Evolutionary conservation across 2,113 vertebrate genomes (phyloP), one percentile per base, ranked within the genome.

Genomic region (Lepidothrix coronata): DNA sequence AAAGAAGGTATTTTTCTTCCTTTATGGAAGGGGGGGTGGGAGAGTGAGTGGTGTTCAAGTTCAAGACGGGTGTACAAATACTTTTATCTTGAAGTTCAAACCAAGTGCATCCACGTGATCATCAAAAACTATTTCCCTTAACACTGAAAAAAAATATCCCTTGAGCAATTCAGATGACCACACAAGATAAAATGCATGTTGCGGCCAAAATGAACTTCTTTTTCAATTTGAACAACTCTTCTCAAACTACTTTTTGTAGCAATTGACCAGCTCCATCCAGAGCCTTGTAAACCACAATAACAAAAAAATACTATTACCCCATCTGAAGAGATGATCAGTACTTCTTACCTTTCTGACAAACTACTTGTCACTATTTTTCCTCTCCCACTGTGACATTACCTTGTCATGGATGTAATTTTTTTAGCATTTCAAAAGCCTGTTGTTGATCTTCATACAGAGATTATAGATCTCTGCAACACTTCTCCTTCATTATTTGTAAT

Each of bases 401-500:
- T 37, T 92, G 49, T 74, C 81, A 67, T 11, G 43, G 58, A 23
- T 78, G 39, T 82, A 70, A 93, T 94, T 87, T 90, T 88, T 88
- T 68, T n/a, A 78, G 23, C 18, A 71, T 94, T 93, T 85, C 66
- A 90, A 68, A 91, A 92, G 52, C 44, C 23, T 80, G 51, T n/a
- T 90, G 72, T 70, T 83, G 54, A 70, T 84, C 33, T 88, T 77
- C 92, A n/a, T 67, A 39, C 37, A 76, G 89, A 93, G 81, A 76
- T 91, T 93, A 74, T 70, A 71, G 84, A 95, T 89, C 58, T 96
- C 62, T 81, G 43, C 39, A 73, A 51, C 57, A 59, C 21, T 91
- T 94, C 73, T 30, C 41, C 89, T 95, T 94, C 63, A 93, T 88
- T 94, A 82, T 62, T 58, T 82, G 71, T 49, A 89, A 89, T 91